These are phyloP conservation scores for Sebastes alutus DNA, from an alignment of 2,797 vertebrate species.

Conservation along the genomic window DNA sequence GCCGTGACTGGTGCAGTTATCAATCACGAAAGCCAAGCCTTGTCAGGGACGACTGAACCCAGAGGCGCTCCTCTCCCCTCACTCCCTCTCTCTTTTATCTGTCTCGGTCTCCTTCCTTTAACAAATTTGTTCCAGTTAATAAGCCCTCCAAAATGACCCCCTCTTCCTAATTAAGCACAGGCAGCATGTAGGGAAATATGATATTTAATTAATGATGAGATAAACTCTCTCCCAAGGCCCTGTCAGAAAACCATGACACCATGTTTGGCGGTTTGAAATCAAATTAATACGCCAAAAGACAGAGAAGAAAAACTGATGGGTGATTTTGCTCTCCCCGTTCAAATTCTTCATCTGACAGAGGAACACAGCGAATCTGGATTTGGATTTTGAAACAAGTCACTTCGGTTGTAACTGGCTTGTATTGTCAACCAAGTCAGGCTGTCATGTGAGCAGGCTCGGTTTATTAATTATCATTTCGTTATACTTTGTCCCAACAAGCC, in stretches of 20 bases:
- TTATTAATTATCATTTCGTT: slow-evolving; percentile 24
- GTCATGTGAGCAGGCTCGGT: not conserved
- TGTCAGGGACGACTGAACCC: slow-evolving; percentile 88
- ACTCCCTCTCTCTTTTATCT: slow-evolving; percentile 73
- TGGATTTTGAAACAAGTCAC: slow-evolving; percentile 87
- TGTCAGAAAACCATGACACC: slow-evolving; percentile 99
- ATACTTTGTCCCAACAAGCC: slow-evolving; percentile 10
- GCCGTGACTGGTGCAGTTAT: slow-evolving; percentile 92
- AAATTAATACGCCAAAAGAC: slow-evolving; percentile 88
- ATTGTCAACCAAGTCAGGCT: not conserved
- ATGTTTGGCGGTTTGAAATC: slow-evolving; percentile 98
- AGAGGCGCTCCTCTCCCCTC: slow-evolving; percentile 65
- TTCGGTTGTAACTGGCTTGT: slow-evolving; percentile 67
- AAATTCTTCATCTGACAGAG: slow-evolving; percentile 91
- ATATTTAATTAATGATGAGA: slow-evolving; percentile 99
- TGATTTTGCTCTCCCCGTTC: slow-evolving; percentile 74
- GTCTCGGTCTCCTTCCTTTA: slow-evolving; percentile 90
- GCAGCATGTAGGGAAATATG: slow-evolving; percentile 99
- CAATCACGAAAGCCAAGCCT: slow-evolving; percentile 94
- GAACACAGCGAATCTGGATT: slow-evolving; percentile 88
- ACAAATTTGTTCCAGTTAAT: slow-evolving; percentile 99
- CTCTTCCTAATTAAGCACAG: slow-evolving; percentile 97
- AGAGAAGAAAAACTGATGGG: slow-evolving; percentile 77
- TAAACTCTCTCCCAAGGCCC: slow-evolving; percentile 99
- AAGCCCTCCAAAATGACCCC: slow-evolving; percentile 99